Base-by-base conservation (phyloP, 2,888 invertebrate genomes). In the Drosophila kambysellisi region DNA sequence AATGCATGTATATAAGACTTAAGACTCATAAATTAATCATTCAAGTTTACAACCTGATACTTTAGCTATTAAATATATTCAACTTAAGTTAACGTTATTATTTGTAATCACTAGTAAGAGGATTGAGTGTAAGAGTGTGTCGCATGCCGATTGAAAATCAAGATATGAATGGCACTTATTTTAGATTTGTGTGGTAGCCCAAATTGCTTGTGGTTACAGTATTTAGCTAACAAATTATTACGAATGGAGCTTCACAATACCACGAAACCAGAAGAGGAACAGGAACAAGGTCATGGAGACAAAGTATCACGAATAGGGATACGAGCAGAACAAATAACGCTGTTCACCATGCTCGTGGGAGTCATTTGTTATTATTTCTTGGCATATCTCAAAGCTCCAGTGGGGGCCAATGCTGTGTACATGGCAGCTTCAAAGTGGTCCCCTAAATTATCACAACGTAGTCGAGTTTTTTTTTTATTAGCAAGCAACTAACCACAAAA, bases 281-380 rank as follows among this genome's bases (percentile, higher is more conserved):
- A 65, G 20, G 35, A n/a, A 17, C 54, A 29, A 43, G 63, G 54
- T 59, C 59, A 67, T 30, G 54, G 37, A 51, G 53, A 54, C 46
- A 51, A 20, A 32, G 53, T 2, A 39, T 5, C n/a, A 43, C n/a
- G 15, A 51, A 41, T 39, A 15, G 41, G 41, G 37, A 62, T 46
- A 56, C 52, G 54, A 53, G 41, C 39, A 54, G n/a, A 50, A 35
- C 51, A 72, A 48, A 66, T 39, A 52, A 57, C 58, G 66, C 60
- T 58, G 59, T 57, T n/a, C 53, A 52, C 0, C 11, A 30, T 65
- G 33, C 89, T 64, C 83, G 50, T 29, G 89, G 84, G 90, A 80
- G 83, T 80, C 80, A 74, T 84, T 84, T 84, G 89, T 90, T 90
- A 80, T 80, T 79, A 90, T 77, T 76, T 76, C 77, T 67, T 63